These are phyloP conservation scores for Drosophila gunungcola DNA, from an alignment of 1,140 invertebrate species.

Conservation along the genomic window DNA sequence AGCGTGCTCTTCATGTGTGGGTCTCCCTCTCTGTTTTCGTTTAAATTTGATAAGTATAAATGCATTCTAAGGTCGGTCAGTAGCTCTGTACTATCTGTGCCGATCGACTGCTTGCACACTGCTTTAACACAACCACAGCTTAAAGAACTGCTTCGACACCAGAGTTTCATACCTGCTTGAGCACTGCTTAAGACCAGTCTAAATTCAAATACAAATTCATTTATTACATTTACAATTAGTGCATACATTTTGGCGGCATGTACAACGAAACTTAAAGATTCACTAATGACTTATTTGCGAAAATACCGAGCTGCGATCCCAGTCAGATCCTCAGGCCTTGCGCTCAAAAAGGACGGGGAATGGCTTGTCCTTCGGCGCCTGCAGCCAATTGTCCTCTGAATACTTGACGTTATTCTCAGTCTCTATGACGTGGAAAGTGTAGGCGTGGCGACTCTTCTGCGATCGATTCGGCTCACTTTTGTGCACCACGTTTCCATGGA, in stretches of 20 bases:
- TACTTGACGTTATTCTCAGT: constrained; percentile 89
- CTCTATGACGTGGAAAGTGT: constrained; percentile 98
- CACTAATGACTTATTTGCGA: constrained; percentile 60
- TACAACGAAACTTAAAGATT: constrained; percentile 48
- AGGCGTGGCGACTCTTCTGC: constrained; percentile 93
- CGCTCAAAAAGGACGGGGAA: constrained; percentile 88
- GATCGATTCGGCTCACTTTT: constrained; percentile 95
- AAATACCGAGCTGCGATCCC: constrained; percentile 59
- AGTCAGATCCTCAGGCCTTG: constrained; percentile 43
- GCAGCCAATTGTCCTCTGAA: constrained; percentile 94
- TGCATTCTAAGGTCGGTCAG: constrained; percentile 24
- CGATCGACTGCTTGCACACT: constrained; percentile 1
- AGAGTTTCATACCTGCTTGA: neutral
- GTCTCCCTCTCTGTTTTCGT: constrained; percentile 1
- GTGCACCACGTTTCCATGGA: constrained; percentile 97
- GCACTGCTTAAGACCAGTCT: neutral
- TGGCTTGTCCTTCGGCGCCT: constrained; percentile 86
- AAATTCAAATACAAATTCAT: constrained; percentile 12
- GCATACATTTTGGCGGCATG: constrained; percentile 39
- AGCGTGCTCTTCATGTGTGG: neutral
- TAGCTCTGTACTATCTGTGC: constrained; percentile 5
- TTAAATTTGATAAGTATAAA: constrained; percentile 12
- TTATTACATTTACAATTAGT: constrained; percentile 48
- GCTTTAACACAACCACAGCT: neutral
- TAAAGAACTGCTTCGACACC: neutral